A percentile compares a stretch with the other conserved stretches of the same genome.
phyloP scores from a whole-genome alignment of 1,140 invertebrate genomes.

The Wasmannia auropunctata region DNA sequence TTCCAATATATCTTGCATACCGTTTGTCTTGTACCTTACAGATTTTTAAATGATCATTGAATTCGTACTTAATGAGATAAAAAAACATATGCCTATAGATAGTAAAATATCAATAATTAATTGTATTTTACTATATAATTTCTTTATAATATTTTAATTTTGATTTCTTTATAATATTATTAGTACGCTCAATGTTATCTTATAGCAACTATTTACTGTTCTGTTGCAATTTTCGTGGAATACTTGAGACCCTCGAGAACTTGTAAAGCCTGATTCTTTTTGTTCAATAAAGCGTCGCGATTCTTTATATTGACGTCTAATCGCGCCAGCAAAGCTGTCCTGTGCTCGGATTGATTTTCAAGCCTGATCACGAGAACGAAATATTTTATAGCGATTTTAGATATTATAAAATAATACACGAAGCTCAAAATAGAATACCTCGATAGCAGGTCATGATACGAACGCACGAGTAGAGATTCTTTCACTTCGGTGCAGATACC shows the following conservation, averaged over 20 bases:
- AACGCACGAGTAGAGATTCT: slow-evolving; percentile 80
- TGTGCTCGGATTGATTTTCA: slow-evolving; percentile 85
- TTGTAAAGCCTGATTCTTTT: slow-evolving; percentile 86
- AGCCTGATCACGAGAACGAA: slow-evolving; percentile 84
- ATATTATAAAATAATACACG: neutral
- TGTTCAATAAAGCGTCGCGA: slow-evolving; percentile 85
- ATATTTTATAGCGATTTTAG: neutral
- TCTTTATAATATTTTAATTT: neutral
- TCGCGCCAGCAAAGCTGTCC: slow-evolving; percentile 82
- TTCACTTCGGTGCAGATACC: slow-evolving; percentile 83
- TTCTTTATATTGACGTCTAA: slow-evolving; percentile 84
- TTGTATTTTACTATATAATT: neutral
- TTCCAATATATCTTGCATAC: slow-evolving; percentile 80
- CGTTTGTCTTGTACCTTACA: slow-evolving; percentile 85
- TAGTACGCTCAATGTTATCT: neutral
- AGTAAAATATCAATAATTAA: neutral
- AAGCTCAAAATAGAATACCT: slow-evolving; percentile 80
- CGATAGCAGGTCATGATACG: slow-evolving; percentile 84
- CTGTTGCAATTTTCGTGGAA: slow-evolving; percentile 80
- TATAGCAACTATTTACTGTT: slow-evolving; percentile 63
- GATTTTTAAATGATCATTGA: slow-evolving; percentile 1
- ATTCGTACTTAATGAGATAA: neutral
- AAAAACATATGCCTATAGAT: neutral
- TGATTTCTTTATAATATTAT: neutral
- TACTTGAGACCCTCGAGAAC: slow-evolving; percentile 86